phyloP scores from a whole-genome alignment of 2,797 vertebrate species.

The Pseudotriccus pelzelni region DNA sequence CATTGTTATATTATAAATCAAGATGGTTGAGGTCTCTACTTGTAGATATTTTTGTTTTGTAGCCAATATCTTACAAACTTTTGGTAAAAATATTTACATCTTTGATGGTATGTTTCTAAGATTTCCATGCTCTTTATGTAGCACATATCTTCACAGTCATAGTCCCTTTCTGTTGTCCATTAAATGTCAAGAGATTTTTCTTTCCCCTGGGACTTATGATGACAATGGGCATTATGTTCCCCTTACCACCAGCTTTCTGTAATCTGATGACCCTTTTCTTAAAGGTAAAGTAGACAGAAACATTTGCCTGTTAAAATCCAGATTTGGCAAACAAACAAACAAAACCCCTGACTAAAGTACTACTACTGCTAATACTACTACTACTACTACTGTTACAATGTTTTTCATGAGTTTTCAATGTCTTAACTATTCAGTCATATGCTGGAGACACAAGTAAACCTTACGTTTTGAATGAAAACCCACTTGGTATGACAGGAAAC shows the following conservation, averaged over 20 bases:
- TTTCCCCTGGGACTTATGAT: neutral
- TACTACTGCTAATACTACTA: too few species aligned
- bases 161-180: neutral
- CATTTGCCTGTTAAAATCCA: neutral
- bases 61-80: neutral
- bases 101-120: neutral
- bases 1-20: neutral
- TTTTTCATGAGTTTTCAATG: neutral
- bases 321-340: neutral
- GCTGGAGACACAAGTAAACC: neutral
- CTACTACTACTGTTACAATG: too few species aligned
- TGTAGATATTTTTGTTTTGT: neutral
- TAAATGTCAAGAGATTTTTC: neutral
- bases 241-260: neutral
- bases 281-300: neutral
- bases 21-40: neutral
- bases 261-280: neutral
- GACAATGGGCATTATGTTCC: neutral
- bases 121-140: neutral
- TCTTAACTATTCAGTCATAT: neutral
- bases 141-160: neutral
- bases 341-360: too few species aligned
- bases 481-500: neutral
- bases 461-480: neutral
- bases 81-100: neutral